Conservation (phyloP, 64 coral and sea anemone species). For the Catalaphyllia jardinei region DNA sequence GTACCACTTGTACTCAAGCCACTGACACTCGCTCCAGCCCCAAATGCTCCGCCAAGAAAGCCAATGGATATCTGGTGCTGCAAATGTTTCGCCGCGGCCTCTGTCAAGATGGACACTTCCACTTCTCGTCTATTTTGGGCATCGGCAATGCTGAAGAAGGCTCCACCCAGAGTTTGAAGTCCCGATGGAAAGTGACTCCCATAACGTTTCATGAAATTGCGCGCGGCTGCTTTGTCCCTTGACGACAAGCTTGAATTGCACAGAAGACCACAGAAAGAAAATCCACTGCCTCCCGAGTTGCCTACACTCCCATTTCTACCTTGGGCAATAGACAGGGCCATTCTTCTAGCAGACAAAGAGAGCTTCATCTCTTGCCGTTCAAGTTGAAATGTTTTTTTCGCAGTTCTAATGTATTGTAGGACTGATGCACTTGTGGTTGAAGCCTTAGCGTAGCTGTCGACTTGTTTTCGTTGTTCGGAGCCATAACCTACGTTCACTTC, state of each 20-base stretch:
- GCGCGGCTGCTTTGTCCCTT: neutral
- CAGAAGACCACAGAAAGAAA: too few relatives aligned
- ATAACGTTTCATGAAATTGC: constrained; percentile 27
- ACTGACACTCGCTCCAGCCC: neutral
- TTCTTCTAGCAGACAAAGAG: neutral
- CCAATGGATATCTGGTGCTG: constrained; percentile 5
- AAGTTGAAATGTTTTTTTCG: constrained; percentile 18
- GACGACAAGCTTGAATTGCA: too few relatives aligned
- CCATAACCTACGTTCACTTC: neutral
- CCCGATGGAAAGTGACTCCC: constrained; percentile 49
- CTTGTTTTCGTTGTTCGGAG: neutral
- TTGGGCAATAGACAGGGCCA: constrained; percentile 1
- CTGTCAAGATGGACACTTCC: neutral
- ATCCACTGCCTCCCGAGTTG: too few relatives aligned
- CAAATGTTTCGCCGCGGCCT: constrained; percentile 6
- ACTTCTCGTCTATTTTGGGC: neutral
- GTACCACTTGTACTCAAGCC: neutral
- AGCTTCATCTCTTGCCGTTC: constrained; percentile 11
- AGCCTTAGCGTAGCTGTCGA: too few relatives aligned
- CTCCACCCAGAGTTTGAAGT: constrained; percentile 19
- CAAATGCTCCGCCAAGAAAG: constrained; percentile 30
- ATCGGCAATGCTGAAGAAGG: constrained; percentile 10
- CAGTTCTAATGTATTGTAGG: constrained; percentile 17
- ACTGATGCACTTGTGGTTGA: constrained; percentile 1
- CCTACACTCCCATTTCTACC: neutral